phyloP scores from a whole-genome alignment of 2,113 vertebrate genomes.

The Bostrychus sinensis region DNA sequence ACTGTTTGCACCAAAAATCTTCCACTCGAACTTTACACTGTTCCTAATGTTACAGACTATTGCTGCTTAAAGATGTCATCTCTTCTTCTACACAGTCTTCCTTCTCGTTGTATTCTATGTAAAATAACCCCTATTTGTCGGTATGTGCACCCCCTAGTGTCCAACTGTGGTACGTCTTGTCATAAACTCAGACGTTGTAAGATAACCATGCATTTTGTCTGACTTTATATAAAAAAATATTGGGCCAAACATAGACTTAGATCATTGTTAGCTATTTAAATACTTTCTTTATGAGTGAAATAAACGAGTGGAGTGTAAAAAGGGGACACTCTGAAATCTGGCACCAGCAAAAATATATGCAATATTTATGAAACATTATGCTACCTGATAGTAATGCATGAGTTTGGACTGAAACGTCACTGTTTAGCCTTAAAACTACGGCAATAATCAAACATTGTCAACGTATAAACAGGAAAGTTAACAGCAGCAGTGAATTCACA shows the following conservation, averaged over 20 bases:
- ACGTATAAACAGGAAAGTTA: not conserved
- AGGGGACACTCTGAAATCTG: slow-evolving; percentile 52
- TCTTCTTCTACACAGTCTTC: slow-evolving; percentile 56
- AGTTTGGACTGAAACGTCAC: not conserved
- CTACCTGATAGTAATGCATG: not conserved
- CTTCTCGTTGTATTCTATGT: slow-evolving; percentile 53
- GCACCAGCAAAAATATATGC: slow-evolving; percentile 22
- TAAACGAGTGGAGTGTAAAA: slow-evolving; percentile 56
- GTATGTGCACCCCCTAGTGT: slow-evolving; percentile 66
- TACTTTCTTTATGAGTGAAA: slow-evolving; percentile 65
- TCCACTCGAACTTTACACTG: slow-evolving; percentile 35
- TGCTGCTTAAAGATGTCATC: slow-evolving; percentile 63
- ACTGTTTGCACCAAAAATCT: slow-evolving; percentile 11
- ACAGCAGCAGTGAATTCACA: not conserved
- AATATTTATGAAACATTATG: not conserved
- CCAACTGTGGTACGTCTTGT: slow-evolving; percentile 44
- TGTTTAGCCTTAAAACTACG: not conserved
- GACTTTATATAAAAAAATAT: not conserved
- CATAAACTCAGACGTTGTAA: slow-evolving; percentile 43
- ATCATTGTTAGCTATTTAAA: slow-evolving; percentile 76
- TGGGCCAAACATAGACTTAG: slow-evolving; percentile 56
- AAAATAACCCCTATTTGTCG: slow-evolving; percentile 37
- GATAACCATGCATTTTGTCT: slow-evolving; percentile 44
- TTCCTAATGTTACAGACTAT: slow-evolving; percentile 37
- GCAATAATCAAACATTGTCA: not conserved